phyloP scores from a whole-genome alignment of 1,140 invertebrate genomes.

The Cydia pomonella region DNA sequence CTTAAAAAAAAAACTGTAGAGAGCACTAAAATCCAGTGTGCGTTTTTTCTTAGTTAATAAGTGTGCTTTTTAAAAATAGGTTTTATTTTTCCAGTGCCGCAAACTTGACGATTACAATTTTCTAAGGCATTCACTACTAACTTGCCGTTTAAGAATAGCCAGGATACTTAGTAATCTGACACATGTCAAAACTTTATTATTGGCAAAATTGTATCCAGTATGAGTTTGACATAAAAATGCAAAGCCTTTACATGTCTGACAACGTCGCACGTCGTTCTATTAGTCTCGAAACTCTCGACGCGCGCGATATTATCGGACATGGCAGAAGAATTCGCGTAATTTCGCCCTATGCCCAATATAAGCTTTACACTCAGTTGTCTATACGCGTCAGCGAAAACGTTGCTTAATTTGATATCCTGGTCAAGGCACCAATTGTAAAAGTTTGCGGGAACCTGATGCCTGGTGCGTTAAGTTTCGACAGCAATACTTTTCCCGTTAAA shows the following conservation, averaged over 20 bases:
- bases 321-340: no score
- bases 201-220: neutral
- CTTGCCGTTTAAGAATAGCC: neutral
- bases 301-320: neutral
- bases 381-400: neutral
- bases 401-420: neutral
- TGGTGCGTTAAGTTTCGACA: slow-evolving; percentile 4
- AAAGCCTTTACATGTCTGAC: no score
- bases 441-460: neutral
- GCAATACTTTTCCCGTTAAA: neutral
- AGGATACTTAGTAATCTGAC: neutral
- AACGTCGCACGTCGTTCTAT: no score
- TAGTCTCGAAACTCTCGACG: no score
- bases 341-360: no score
- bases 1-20: slow-evolving; percentile 49
- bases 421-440: slow-evolving; percentile 4
- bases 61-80: slow-evolving; percentile 54
- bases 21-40: slow-evolving; percentile 61
- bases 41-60: slow-evolving; percentile 67
- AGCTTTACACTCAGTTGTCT: neutral
- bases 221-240: neutral
- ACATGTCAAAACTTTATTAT: no score
- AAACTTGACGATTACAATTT: neutral
- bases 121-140: neutral
- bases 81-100: neutral